Conservation (phyloP, 2,888 invertebrate species). For the Eilema depressum region DNA sequence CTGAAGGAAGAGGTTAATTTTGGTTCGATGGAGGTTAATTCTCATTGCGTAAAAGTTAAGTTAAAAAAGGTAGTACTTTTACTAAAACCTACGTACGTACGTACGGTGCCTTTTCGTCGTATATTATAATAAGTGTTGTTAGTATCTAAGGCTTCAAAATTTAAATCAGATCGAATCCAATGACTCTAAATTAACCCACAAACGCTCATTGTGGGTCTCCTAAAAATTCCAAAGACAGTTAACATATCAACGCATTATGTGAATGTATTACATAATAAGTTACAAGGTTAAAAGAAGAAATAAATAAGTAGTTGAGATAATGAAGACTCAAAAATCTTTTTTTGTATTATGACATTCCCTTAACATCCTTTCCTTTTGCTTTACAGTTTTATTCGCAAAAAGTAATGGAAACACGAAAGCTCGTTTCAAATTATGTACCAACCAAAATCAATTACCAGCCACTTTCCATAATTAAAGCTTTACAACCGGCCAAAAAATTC, state of each 20-base stretch:
- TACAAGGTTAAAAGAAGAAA: not conserved
- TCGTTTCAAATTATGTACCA: conserved; percentile 12
- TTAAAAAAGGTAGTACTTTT: too few relatives aligned
- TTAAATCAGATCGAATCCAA: too few relatives aligned
- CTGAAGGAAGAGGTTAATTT: not conserved
- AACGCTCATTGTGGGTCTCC: not conserved
- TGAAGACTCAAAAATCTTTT: not conserved
- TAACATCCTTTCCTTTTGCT: not conserved
- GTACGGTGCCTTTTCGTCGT: too few relatives aligned
- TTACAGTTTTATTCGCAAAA: not conserved
- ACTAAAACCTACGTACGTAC: too few relatives aligned
- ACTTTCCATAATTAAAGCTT: conserved; percentile 10
- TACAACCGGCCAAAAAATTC: conserved; percentile 15
- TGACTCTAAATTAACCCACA: too few relatives aligned
- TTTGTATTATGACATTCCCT: not conserved
- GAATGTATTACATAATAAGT: too few relatives aligned
- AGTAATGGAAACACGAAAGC: conserved; percentile 14
- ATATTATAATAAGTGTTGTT: too few relatives aligned
- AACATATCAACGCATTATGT: too few relatives aligned
- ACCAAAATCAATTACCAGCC: conserved; percentile 26
- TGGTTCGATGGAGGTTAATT: not conserved
- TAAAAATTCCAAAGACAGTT: not conserved
- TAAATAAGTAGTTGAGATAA: not conserved
- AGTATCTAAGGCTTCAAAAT: too few relatives aligned
- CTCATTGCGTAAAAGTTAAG: too few relatives aligned